Evolutionary conservation across 2,888 invertebrate genomes (phyloP).

Genomic region (Limnephilus marmoratus): DNA sequence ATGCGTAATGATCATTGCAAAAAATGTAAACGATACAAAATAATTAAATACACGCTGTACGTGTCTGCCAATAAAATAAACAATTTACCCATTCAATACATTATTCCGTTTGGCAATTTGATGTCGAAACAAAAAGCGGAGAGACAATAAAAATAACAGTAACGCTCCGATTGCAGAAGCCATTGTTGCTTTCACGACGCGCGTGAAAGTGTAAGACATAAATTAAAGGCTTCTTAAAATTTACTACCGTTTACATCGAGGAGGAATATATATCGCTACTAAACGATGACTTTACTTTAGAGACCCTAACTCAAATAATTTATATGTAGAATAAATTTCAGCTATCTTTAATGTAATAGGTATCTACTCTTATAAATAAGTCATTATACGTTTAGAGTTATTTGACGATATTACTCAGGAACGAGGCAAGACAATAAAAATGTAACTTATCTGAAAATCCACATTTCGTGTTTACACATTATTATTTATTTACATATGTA

Average conservation of each 20-base stretch:
- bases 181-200: conserved; percentile 5
- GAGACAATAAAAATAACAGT: conserved; percentile 41
- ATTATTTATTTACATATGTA: no score
- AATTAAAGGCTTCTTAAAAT: conserved; percentile 44
- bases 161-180: conserved; percentile 27
- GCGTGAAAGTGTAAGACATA: conserved; percentile 30
- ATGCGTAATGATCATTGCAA: background rate
- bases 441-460: background rate
- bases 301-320: conserved; percentile 4
- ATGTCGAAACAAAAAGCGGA: conserved; percentile 30
- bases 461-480: no score
- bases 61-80: conserved; percentile 28
- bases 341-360: conserved; percentile 9
- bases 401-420: background rate
- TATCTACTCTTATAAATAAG: conserved; percentile 9
- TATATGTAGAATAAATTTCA: conserved; percentile 12
- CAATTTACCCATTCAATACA: conserved; percentile 29
- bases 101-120: conserved; percentile 38
- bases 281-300: conserved; percentile 24
- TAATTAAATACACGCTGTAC: conserved; percentile 6
- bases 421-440: background rate
- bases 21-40: background rate
- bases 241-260: conserved; percentile 22
- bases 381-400: background rate
- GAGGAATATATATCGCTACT: conserved; percentile 23